Evolutionary conservation across 2,113 vertebrate genomes (phyloP).

Genomic region (Reinhardtius hippoglossoides): DNA sequence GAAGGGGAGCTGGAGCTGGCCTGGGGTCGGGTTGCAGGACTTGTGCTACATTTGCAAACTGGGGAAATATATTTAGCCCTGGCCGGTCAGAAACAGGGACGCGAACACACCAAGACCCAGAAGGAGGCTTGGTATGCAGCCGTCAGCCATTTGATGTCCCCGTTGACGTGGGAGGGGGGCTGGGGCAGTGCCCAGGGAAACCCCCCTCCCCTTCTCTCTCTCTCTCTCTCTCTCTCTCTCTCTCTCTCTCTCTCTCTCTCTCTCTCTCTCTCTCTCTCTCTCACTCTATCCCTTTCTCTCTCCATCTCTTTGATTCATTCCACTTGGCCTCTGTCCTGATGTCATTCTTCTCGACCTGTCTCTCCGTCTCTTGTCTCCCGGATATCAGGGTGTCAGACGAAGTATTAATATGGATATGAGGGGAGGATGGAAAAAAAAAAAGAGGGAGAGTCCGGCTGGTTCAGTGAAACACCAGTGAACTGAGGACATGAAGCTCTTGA

Average conservation of each 20-base stretch:
- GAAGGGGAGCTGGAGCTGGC: constrained; percentile 67
- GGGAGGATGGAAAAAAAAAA: not conserved
- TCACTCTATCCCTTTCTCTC: not conserved
- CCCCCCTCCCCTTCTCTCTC: constrained; percentile 45
- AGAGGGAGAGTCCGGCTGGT: not conserved
- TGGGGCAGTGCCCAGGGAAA: constrained; percentile 69
- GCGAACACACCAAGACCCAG: constrained; percentile 74
- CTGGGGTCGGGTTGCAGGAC: constrained; percentile 91
- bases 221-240: not conserved
- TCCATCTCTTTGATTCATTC: constrained; percentile 16
- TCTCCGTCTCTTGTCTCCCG: constrained; percentile 2
- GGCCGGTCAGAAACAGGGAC: constrained; percentile 81
- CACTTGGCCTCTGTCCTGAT: constrained; percentile 15
- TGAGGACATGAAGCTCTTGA: constrained; percentile 30
- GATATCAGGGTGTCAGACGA: constrained; percentile 29
- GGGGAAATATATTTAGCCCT: constrained; percentile 93
- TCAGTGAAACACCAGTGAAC: not conserved
- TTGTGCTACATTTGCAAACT: constrained; percentile 95
- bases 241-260: constrained; percentile 5
- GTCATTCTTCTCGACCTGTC: constrained; percentile 25
- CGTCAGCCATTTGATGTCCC: constrained; percentile 80
- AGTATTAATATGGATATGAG: constrained; percentile 24
- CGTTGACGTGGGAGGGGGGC: constrained; percentile 69
- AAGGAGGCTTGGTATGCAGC: constrained; percentile 82
- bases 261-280: not conserved